These are phyloP conservation scores for Limnothrissa miodon DNA, from an alignment of 2,113 vertebrate species.

Conservation along the genomic window DNA sequence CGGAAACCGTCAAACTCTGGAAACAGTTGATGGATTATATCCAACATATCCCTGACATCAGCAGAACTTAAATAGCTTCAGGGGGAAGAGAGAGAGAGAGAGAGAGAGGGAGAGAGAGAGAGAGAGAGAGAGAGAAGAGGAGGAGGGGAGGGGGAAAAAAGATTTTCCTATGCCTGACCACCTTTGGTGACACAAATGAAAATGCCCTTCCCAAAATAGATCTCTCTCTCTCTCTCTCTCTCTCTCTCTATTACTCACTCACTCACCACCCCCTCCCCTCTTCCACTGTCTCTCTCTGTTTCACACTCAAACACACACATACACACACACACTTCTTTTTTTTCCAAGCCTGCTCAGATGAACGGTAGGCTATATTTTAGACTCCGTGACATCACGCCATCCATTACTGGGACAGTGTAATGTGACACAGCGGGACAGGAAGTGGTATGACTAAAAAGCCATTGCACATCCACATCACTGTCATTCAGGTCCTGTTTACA, in stretches of 20 bases:
- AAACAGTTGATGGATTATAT: slow-evolving; percentile 21
- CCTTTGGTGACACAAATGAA: slow-evolving; percentile 66
- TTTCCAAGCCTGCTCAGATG: slow-evolving; percentile 60
- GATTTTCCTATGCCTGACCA: slow-evolving; percentile 59
- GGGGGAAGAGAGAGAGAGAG: neutral
- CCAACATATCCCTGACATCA: slow-evolving; percentile 39
- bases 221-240: slow-evolving; percentile 63
- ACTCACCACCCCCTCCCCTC: slow-evolving; percentile 31
- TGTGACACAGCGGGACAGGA: slow-evolving; percentile 1
- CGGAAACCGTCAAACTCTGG: slow-evolving; percentile 13
- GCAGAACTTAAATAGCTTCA: slow-evolving; percentile 63
- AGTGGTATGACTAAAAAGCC: neutral
- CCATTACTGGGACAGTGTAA: slow-evolving; percentile 53
- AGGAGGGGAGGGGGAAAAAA: slow-evolving; percentile 20
- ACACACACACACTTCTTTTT: slow-evolving; percentile 46
- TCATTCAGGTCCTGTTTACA: too few relatives aligned
- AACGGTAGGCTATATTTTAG: slow-evolving; percentile 68
- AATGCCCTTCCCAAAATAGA: slow-evolving; percentile 73
- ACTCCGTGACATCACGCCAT: slow-evolving; percentile 62
- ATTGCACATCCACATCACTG: neutral
- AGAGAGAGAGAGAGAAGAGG: neutral
- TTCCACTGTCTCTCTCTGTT: slow-evolving; percentile 49
- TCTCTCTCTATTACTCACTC: slow-evolving; percentile 37
- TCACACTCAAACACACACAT: slow-evolving; percentile 35
- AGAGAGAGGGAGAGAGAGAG: neutral